These are phyloP conservation scores for Istiophorus platypterus DNA, from an alignment of 2,113 vertebrate genomes.

Conservation along the genomic window DNA sequence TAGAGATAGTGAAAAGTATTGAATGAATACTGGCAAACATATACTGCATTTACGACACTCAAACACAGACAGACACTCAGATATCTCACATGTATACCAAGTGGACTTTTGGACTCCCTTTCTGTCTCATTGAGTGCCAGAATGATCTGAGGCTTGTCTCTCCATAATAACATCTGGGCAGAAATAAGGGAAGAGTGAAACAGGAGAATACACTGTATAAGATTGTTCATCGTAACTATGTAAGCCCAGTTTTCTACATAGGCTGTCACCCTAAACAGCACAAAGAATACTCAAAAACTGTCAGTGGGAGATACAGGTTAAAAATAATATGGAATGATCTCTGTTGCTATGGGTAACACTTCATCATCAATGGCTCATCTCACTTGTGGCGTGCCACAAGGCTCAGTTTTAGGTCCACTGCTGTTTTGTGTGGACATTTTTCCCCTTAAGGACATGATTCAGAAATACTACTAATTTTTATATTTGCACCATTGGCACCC, in stretches of 20 bases:
- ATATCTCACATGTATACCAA: constrained; percentile 76
- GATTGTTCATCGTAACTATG: neutral
- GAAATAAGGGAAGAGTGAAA: constrained; percentile 10
- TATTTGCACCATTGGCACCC: constrained; percentile 1
- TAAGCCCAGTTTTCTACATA: neutral
- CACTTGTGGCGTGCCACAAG: neutral
- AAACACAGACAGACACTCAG: neutral
- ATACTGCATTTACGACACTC: neutral
- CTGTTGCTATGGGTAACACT: neutral
- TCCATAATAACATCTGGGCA: constrained; percentile 82
- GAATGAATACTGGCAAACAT: neutral
- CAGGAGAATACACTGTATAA: neutral
- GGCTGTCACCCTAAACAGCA: neutral
- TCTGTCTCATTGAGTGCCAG: constrained; percentile 47
- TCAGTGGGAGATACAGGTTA: neutral
- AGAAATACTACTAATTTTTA: neutral
- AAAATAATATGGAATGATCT: neutral
- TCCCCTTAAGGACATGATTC: neutral
- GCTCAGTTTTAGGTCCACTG: neutral
- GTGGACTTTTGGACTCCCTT: constrained; percentile 43
- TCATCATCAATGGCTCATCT: neutral
- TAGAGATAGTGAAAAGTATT: too few relatives aligned
- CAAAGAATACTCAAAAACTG: neutral
- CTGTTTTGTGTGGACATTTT: neutral
- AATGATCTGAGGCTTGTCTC: constrained; percentile 35